Conservation (phyloP, 2,888 invertebrate species). For the Mystacides longicornis region DNA sequence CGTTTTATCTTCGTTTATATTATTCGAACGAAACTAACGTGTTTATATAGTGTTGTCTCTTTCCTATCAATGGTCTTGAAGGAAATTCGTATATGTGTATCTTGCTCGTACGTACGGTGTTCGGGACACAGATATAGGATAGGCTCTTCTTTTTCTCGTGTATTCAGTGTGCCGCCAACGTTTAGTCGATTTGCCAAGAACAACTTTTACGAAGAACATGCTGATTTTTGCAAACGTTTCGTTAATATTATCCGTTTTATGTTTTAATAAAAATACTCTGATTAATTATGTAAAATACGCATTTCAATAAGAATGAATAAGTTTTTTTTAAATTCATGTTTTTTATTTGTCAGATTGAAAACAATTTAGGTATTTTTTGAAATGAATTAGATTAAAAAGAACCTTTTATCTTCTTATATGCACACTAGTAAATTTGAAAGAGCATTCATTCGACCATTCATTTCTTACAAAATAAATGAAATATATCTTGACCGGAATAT, state of each 20-base stretch:
- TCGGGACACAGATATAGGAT: constrained; percentile 22
- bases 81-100: not conserved
- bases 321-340: not conserved
- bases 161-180: constrained; percentile 32
- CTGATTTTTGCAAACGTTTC: not conserved
- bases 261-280: not conserved
- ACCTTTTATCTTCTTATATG: no score
- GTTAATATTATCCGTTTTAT: not conserved
- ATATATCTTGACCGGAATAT: no score
- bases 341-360: not conserved
- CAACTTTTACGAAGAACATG: not conserved
- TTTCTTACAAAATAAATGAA: no score
- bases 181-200: constrained; percentile 11
- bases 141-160: constrained; percentile 33
- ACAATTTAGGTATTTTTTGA: no score
- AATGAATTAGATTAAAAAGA: no score
- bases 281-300: not conserved
- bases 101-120: constrained; percentile 1
- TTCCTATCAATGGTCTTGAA: constrained; percentile 24
- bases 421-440: no score
- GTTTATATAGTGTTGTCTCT: constrained; percentile 25
- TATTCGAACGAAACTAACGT: not conserved
- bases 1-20: constrained; percentile 31
- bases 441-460: no score
- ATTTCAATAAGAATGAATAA: not conserved